Conservation (phyloP, 2,888 invertebrate species). For the Ischnus inquisitorius region DNA sequence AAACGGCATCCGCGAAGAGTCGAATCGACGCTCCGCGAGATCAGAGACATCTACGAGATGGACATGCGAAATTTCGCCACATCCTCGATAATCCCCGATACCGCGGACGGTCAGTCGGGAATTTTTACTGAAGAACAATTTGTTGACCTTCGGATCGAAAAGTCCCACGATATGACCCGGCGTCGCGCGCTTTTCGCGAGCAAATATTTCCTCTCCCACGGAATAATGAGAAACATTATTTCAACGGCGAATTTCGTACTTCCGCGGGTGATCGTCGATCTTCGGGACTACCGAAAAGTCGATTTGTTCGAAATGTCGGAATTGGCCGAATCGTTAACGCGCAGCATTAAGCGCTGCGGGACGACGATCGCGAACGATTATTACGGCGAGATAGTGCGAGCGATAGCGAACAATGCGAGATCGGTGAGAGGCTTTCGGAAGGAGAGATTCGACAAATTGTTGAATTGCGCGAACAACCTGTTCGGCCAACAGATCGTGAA, state of each 20-base stretch:
- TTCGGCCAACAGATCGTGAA: slow-evolving; percentile 89
- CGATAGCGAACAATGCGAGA: slow-evolving; percentile 71
- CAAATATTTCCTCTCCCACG: slow-evolving; percentile 79
- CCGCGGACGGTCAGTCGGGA: background rate
- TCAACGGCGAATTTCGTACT: slow-evolving; percentile 82
- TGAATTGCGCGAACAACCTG: slow-evolving; percentile 85
- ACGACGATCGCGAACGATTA: slow-evolving; percentile 84
- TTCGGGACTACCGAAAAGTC: slow-evolving; percentile 74
- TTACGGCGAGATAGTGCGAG: slow-evolving; percentile 84
- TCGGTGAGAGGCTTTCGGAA: slow-evolving; percentile 75
- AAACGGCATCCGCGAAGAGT: slow-evolving; percentile 73
- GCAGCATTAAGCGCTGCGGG: slow-evolving; percentile 83
- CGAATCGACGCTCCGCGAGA: slow-evolving; percentile 75
- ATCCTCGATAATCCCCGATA: slow-evolving; percentile 51
- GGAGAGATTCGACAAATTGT: slow-evolving; percentile 81
- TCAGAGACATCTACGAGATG: slow-evolving; percentile 75
- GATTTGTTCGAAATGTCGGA: slow-evolving; percentile 76
- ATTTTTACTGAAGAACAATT: background rate
- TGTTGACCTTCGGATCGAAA: background rate
- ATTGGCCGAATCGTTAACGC: slow-evolving; percentile 77
- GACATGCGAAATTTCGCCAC: slow-evolving; percentile 76
- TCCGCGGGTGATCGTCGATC: slow-evolving; percentile 83
- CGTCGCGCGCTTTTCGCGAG: slow-evolving; percentile 69
- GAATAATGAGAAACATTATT: slow-evolving; percentile 76
- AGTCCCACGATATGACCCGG: slow-evolving; percentile 3